A percentile compares a stretch with the other conserved stretches of the same genome.
Evolutionary conservation across 2,888 invertebrate genomes (phyloP).

Genomic region (Panopea generosa): DNA sequence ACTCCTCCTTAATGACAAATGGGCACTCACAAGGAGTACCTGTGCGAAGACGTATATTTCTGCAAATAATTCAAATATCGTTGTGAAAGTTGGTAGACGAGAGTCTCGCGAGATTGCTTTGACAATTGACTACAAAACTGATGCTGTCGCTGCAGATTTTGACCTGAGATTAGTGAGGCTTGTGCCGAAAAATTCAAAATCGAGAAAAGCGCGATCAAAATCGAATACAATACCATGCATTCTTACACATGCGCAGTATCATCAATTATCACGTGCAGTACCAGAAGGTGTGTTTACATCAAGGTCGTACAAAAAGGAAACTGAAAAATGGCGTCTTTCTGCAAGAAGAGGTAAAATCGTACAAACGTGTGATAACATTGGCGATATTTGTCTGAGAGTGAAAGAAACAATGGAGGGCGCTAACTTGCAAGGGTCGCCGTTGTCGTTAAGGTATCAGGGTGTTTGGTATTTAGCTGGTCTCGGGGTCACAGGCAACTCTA

Average conservation of each 20-base stretch:
- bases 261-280: constrained; percentile 48
- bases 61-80: constrained; percentile 30
- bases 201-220: neutral
- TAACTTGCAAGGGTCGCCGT: constrained; percentile 61
- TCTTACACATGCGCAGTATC: constrained; percentile 63
- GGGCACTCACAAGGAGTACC: constrained; percentile 58
- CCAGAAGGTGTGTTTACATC: constrained; percentile 51
- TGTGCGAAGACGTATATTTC: constrained; percentile 38
- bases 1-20: constrained; percentile 55
- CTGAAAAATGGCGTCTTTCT: constrained; percentile 29
- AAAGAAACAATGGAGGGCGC: constrained; percentile 35
- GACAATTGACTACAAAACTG: constrained; percentile 26
- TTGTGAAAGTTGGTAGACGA: constrained; percentile 58
- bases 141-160: constrained; percentile 35
- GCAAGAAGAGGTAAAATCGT: constrained; percentile 47
- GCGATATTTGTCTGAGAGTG: constrained; percentile 59
- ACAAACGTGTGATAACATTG: constrained; percentile 35
- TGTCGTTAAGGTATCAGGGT: constrained; percentile 63
- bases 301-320: constrained; percentile 21
- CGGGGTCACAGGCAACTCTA: constrained; percentile 38
- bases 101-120: constrained; percentile 49
- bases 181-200: constrained; percentile 15
- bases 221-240: constrained; percentile 56
- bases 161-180: constrained; percentile 59
- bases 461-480: constrained; percentile 65